Evolutionary conservation across 2,113 vertebrate species (phyloP), one percentile per base, ranked within the genome.

Genomic region (Channa maculata): DNA sequence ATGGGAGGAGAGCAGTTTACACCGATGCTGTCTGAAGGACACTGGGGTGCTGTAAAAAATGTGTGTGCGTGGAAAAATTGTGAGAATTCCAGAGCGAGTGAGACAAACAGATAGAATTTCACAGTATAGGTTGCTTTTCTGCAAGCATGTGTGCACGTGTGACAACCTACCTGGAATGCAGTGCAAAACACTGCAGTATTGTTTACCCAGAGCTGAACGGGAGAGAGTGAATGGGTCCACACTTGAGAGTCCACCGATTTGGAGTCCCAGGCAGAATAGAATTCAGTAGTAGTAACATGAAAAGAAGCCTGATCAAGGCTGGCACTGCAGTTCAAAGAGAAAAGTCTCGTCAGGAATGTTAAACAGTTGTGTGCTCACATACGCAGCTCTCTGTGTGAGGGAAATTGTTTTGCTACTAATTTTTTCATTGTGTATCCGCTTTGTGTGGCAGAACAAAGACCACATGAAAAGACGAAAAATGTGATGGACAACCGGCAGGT

Each of bases 1-100:
- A 55, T 80, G 90, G 87, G 90, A 86, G 49, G 61, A 73, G 75
- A 59, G 78, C 75, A 70, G 84, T 80, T 89, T 83, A 86, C 84
- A 90, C 70, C n/a, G 34, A 58, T 62, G 79, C 75, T 77, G 81
- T 90, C 87, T 92, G 86, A 92, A 90, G 90, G 90, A 87, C 88
- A 84, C 54, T 39, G 71, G 71, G 76, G 81, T 71, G 46, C 41
- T 50, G 66, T 61, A 36, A 62, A 70, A 51, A 60, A 58, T 70
- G 58, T 66, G 41, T 51, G 69, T 71, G 58, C 65, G 65, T 57
- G 54, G 39, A 5, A 4, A 41, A 41, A 41, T 41, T 41, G 39
- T 41, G 39, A 7, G 39, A 7, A 41, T 7, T 41, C 39, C 4
- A 41, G 39, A 44, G 36, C 8, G 55, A 54, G 6, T 45, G n/a